Conservation (phyloP, 2,797 vertebrate species). For the Helicolenus hilgendorfi region DNA sequence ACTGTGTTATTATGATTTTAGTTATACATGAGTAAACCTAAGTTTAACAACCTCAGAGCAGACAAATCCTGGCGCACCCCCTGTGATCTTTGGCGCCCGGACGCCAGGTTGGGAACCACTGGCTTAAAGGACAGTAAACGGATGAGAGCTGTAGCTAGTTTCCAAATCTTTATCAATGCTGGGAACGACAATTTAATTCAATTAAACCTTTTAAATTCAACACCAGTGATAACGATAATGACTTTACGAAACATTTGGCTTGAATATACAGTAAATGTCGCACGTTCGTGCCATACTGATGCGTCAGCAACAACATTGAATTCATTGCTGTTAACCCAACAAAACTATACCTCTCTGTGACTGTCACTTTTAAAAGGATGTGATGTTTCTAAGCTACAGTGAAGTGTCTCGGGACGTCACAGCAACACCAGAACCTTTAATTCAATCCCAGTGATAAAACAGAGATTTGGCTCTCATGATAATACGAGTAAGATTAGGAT, state of each 20-base stretch:
- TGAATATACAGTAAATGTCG: not conserved
- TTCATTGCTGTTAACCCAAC: not conserved
- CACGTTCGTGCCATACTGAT: not conserved
- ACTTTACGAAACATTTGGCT: not conserved
- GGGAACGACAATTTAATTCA: not conserved
- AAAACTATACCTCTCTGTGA: not conserved
- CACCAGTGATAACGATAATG: not conserved
- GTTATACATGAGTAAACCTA: too few relatives aligned
- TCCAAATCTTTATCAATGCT: not conserved
- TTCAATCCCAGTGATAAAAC: not conserved
- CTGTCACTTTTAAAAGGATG: not conserved
- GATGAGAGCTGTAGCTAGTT: not conserved
- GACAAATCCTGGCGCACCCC: too few relatives aligned
- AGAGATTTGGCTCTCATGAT: not conserved
- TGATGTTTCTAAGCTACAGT: not conserved
- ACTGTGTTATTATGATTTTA: too few relatives aligned
- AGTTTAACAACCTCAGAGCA: too few relatives aligned
- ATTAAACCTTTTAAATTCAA: not conserved
- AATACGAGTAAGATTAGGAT: not conserved
- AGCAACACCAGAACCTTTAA: not conserved
- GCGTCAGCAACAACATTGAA: not conserved
- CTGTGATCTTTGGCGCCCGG: too few relatives aligned
- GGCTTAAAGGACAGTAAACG: not conserved
- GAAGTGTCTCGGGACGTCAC: not conserved
- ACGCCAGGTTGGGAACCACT: too few relatives aligned